phyloP scores from a whole-genome alignment of 1,140 invertebrate genomes.

The Oncopodura yosiiana region DNA sequence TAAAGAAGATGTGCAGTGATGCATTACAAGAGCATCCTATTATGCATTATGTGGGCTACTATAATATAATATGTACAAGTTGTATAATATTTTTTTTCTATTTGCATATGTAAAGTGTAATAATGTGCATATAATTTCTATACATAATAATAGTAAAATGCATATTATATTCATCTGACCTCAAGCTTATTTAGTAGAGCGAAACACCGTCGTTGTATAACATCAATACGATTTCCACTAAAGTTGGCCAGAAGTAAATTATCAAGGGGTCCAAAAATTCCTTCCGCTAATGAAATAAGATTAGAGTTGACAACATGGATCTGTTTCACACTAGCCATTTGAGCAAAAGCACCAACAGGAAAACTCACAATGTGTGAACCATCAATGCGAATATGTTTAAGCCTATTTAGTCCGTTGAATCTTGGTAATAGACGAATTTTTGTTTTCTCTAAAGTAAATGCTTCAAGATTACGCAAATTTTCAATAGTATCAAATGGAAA shows the following conservation, averaged over 20 bases:
- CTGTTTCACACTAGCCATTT: slow-evolving; percentile 60
- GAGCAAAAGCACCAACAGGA: slow-evolving; percentile 58
- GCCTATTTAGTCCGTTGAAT: slow-evolving; percentile 37
- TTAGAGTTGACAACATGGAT: slow-evolving; percentile 58
- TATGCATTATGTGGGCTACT: neutral
- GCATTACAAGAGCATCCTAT: neutral
- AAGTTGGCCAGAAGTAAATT: slow-evolving; percentile 63
- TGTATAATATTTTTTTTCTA: too few relatives aligned
- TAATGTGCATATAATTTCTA: too few relatives aligned
- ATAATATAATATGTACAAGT: too few relatives aligned
- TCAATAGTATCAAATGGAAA: slow-evolving; percentile 65
- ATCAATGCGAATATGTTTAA: slow-evolving; percentile 47
- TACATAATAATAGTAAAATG: neutral
- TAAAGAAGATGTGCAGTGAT: slow-evolving; percentile 8
- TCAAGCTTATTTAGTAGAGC: slow-evolving; percentile 57
- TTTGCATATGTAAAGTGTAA: too few relatives aligned
- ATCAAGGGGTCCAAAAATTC: slow-evolving; percentile 61
- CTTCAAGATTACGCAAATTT: slow-evolving; percentile 63
- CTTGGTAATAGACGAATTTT: slow-evolving; percentile 31
- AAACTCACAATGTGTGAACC: slow-evolving; percentile 58
- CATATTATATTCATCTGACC: slow-evolving; percentile 34
- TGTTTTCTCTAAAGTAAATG: slow-evolving; percentile 50
- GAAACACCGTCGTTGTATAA: slow-evolving; percentile 65
- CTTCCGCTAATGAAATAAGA: slow-evolving; percentile 56
- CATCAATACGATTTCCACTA: slow-evolving; percentile 62